Base-by-base conservation (phyloP, 2,888 invertebrate genomes). In the Ochlodes sylvanus region DNA sequence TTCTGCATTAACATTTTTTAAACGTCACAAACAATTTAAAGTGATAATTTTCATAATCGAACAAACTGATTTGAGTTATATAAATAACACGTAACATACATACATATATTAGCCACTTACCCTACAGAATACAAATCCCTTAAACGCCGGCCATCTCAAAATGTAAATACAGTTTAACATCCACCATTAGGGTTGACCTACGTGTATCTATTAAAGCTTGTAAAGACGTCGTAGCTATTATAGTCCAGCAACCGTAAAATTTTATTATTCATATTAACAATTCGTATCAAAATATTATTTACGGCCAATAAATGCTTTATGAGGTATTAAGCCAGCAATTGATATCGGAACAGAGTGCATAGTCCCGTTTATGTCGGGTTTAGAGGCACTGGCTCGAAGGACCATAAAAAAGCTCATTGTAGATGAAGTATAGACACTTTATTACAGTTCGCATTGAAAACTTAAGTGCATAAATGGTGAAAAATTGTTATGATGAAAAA, bases 261-360 rank as follows among this genome's bases (percentile, higher is more conserved):
- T 70, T 69, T 72, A 73, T 63, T 70, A 69, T 73, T 65, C 69
- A 72, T 72, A 74, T 72, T 71, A 74, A 72, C 73, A 70, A 73
- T 72, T 73, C 73, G 55, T 61, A 69, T 75, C 73, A 75, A 73
- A 71, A 74, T 74, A 72, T 71, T 72, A 38, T 76, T 77, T 78
- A 76, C 72, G 63, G 74, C 68, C 68, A 70, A 76, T 73, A 73
- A 77, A 79, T 75, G 72, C 69, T 73, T 79, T 77, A 79, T 70
- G 73, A 52, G 60, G 65, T 38, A 65, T 63, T 64, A 50, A 27
- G 50, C 42, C 0, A 55, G 47, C 63, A 60, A 58, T 63, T 62
- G 62, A 47, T 68, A 63, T 47, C 32, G 38, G 62, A 34, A 68
- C 62, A 57, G 34, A 19, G 62, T 62, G 62, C 62, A 50, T 32